phyloP scores from a whole-genome alignment of 2,113 vertebrate species.

The Calcarius ornatus region DNA sequence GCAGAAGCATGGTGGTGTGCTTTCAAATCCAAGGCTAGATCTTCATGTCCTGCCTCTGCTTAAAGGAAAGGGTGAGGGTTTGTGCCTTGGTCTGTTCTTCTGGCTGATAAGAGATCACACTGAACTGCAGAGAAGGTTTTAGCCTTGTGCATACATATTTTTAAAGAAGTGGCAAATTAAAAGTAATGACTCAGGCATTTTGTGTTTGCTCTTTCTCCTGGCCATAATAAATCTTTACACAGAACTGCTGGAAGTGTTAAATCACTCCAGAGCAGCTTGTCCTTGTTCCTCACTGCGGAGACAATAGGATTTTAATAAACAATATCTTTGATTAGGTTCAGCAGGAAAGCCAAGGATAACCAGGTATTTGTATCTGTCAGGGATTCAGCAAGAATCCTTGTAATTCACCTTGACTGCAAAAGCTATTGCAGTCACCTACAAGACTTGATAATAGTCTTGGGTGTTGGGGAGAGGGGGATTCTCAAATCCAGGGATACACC shows the following conservation, averaged over 20 bases:
- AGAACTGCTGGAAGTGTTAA: not conserved
- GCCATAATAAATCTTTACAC: constrained; percentile 34
- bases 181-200: constrained; percentile 7
- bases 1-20: not conserved
- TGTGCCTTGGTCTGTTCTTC: not conserved
- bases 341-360: constrained; percentile 36
- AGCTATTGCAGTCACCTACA: not conserved
- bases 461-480: not conserved
- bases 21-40: not conserved
- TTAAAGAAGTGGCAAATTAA: constrained; percentile 15
- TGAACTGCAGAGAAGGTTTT: not conserved
- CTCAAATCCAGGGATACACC: not conserved
- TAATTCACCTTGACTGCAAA: constrained; percentile 11
- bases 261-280: not conserved
- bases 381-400: constrained; percentile 13
- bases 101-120: not conserved
- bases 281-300: constrained; percentile 18
- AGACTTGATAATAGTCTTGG: not conserved
- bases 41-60: not conserved
- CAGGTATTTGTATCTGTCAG: not conserved
- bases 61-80: not conserved
- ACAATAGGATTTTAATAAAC: constrained; percentile 53
- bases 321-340: constrained; percentile 48
- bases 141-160: not conserved
- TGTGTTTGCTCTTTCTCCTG: not conserved